These are phyloP conservation scores for Diploptera punctata DNA, from an alignment of 2,888 invertebrate species.

Conservation along the genomic window DNA sequence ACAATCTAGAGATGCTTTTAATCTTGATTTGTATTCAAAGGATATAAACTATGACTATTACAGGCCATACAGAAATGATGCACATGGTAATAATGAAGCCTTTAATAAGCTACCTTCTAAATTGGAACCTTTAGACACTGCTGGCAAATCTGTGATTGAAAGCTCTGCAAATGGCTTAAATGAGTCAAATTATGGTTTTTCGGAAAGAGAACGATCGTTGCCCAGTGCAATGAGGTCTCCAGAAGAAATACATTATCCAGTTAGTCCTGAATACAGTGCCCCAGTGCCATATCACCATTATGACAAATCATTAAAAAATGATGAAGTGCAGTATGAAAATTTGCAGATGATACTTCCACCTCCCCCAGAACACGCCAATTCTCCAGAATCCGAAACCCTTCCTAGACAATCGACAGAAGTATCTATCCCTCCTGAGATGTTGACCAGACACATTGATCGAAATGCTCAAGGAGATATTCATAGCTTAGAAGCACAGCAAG, in stretches of 20 bases:
- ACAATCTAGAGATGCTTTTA: conserved; percentile 60
- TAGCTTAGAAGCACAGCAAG: conserved; percentile 53
- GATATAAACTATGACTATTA: conserved; percentile 32
- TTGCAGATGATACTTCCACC: conserved; percentile 45
- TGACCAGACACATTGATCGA: not conserved
- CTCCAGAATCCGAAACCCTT: not conserved
- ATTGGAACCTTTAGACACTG: not conserved
- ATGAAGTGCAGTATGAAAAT: conserved; percentile 47
- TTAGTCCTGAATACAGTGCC: not conserved
- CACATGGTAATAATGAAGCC: conserved; percentile 20
- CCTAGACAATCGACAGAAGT: not conserved
- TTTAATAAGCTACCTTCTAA: not conserved
- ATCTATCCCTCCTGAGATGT: not conserved
- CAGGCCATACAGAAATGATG: conserved; percentile 17
- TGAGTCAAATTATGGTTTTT: not conserved
- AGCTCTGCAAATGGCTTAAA: not conserved
- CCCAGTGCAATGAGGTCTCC: not conserved
- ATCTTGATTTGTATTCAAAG: conserved; percentile 52
- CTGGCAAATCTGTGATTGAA: not conserved
- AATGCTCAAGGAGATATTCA: not conserved
- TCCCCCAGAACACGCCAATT: conserved; percentile 33
- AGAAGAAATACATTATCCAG: not conserved
- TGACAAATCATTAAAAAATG: conserved; percentile 27
- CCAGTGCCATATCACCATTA: not conserved
- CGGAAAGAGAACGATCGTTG: not conserved